These are phyloP conservation scores for Sebastes trivittatus DNA, from an alignment of 2,797 vertebrate genomes.

Conservation along the genomic window DNA sequence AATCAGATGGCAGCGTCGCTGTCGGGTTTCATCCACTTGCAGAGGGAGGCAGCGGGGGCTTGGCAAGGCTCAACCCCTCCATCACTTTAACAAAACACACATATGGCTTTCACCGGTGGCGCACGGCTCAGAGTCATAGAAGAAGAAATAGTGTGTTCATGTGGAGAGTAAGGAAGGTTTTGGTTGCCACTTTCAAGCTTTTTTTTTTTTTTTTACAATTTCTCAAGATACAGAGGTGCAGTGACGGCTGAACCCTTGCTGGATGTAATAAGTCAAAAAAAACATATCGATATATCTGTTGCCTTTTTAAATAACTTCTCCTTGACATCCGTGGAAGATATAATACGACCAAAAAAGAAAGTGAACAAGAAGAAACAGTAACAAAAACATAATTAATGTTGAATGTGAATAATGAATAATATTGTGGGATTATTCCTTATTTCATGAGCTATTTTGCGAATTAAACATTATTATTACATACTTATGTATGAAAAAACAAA, in stretches of 20 bases:
- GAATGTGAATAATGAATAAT: too few relatives aligned
- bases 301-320: background rate
- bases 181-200: too few relatives aligned
- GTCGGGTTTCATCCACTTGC: constrained; percentile 57
- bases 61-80: constrained; percentile 45
- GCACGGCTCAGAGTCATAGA: background rate
- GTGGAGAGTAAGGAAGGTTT: background rate
- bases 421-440: too few relatives aligned
- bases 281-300: background rate
- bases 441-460: too few relatives aligned
- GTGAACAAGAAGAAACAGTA: background rate
- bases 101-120: constrained; percentile 13
- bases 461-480: too few relatives aligned
- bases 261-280: background rate
- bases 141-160: background rate
- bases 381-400: background rate
- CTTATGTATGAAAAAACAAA: too few relatives aligned
- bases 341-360: background rate
- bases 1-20: constrained; percentile 53
- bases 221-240: background rate
- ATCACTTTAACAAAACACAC: constrained; percentile 37
- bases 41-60: constrained; percentile 50
- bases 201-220: background rate
- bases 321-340: background rate
- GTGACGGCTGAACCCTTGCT: background rate